Evolutionary conservation across 2,797 vertebrate species (phyloP).

Genomic region (Leptatherina wallacei): DNA sequence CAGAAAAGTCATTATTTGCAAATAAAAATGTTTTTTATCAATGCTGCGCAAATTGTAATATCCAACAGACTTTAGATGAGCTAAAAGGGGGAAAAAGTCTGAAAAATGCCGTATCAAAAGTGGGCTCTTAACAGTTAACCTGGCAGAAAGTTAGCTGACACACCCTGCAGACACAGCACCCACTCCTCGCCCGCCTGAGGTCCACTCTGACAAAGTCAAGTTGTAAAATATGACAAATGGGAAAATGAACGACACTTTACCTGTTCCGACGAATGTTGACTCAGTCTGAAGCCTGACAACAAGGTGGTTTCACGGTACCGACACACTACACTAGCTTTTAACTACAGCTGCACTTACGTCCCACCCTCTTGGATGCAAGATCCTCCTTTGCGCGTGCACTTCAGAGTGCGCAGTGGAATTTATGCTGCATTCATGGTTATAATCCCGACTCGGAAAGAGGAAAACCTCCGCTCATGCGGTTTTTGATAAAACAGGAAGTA

Average conservation of each 20-base stretch:
- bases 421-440: slow-evolving; percentile 12
- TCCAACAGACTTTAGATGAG: fast-evolving
- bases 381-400: slow-evolving; percentile 12
- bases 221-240: not conserved
- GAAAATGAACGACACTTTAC: slow-evolving; percentile 34
- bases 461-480: no score
- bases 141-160: slow-evolving; percentile 40
- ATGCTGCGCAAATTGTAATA: fast-evolving
- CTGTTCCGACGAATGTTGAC: slow-evolving; percentile 22
- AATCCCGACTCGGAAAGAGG: no score
- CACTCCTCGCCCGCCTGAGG: not conserved
- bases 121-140: slow-evolving; percentile 6
- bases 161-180: slow-evolving; percentile 49
- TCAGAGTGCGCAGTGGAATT: not conserved
- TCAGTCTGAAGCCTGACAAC: not conserved
- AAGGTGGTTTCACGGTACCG: not conserved
- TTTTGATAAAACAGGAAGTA: no score
- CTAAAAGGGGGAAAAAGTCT: no score
- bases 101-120: not conserved
- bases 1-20: not conserved
- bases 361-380: slow-evolving; percentile 51
- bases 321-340: slow-evolving; percentile 21
- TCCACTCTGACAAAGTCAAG: not conserved
- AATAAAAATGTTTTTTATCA: not conserved
- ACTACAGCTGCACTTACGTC: not conserved